Evolutionary conservation across 2,888 invertebrate genomes (phyloP).

Genomic region (Ditula angustiorana): DNA sequence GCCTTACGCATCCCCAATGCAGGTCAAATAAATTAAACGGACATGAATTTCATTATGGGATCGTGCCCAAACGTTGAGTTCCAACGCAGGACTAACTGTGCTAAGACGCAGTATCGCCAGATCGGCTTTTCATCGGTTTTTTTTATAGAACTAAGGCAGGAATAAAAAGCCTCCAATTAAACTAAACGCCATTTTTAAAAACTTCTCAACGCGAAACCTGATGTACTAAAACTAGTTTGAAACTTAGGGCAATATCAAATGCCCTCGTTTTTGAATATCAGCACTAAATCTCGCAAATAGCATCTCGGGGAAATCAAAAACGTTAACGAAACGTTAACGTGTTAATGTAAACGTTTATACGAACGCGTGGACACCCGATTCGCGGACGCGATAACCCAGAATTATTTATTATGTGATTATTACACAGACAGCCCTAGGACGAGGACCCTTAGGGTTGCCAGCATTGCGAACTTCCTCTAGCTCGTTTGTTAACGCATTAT

Average conservation of each 20-base stretch:
- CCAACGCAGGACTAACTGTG: neutral
- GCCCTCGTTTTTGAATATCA: too few species aligned
- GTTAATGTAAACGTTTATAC: neutral
- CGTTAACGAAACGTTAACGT: neutral
- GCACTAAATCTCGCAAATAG: neutral
- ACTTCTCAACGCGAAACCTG: too few species aligned
- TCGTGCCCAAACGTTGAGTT: neutral
- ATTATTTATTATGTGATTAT: slow-evolving; percentile 79
- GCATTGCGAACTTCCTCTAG: too few species aligned
- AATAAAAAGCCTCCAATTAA: too few species aligned
- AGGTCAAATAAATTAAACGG: neutral
- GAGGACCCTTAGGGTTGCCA: slow-evolving; percentile 23
- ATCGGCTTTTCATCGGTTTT: neutral
- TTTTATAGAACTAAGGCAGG: neutral
- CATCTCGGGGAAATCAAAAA: too few species aligned
- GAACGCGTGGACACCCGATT: slow-evolving; percentile 58
- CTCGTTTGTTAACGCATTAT: too few species aligned
- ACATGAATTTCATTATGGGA: neutral
- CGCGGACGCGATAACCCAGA: slow-evolving; percentile 79
- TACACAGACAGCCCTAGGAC: slow-evolving; percentile 54
- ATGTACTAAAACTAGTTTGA: too few species aligned
- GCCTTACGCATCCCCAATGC: neutral
- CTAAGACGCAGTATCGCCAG: too few species aligned
- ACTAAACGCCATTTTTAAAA: too few species aligned
- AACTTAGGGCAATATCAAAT: too few species aligned